Evolutionary conservation across 1,140 invertebrate species (phyloP).

Genomic region (Listronotus bonariensis): DNA sequence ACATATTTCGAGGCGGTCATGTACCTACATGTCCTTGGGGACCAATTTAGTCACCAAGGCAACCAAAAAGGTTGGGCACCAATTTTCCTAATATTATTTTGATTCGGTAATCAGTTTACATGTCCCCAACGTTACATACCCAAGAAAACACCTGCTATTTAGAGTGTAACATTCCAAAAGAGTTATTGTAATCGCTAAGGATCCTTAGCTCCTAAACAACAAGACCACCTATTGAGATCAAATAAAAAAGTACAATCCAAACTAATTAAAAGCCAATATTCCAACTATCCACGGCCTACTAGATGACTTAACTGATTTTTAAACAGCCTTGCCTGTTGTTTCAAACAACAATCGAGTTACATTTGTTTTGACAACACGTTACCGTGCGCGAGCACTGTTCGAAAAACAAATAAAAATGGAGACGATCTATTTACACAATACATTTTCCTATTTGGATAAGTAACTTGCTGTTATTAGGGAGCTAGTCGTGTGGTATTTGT

Average conservation of each 20-base stretch:
- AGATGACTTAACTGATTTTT: conserved; percentile 13
- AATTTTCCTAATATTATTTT: no score
- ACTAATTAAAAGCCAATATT: conserved; percentile 8
- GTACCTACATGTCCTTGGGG: no score
- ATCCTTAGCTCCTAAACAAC: background rate
- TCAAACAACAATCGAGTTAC: conserved; percentile 10
- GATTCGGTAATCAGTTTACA: no score
- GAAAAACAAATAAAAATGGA: conserved; percentile 11
- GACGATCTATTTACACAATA: conserved; percentile 13
- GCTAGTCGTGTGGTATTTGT: background rate
- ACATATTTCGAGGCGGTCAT: no score
- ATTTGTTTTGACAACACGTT: conserved; percentile 9
- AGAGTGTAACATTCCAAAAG: no score
- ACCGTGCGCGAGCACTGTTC: background rate
- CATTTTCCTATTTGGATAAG: conserved; percentile 15
- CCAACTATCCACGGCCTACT: conserved; percentile 1
- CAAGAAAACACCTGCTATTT: no score
- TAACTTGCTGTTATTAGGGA: background rate
- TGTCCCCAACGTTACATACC: no score
- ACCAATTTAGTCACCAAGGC: no score
- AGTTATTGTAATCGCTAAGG: no score
- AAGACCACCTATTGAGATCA: background rate
- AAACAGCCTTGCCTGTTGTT: conserved; percentile 10
- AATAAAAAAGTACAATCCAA: background rate
- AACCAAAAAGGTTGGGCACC: no score